These are phyloP conservation scores for Sprattus sprattus DNA, from an alignment of 2,113 vertebrate species.

Conservation along the genomic window DNA sequence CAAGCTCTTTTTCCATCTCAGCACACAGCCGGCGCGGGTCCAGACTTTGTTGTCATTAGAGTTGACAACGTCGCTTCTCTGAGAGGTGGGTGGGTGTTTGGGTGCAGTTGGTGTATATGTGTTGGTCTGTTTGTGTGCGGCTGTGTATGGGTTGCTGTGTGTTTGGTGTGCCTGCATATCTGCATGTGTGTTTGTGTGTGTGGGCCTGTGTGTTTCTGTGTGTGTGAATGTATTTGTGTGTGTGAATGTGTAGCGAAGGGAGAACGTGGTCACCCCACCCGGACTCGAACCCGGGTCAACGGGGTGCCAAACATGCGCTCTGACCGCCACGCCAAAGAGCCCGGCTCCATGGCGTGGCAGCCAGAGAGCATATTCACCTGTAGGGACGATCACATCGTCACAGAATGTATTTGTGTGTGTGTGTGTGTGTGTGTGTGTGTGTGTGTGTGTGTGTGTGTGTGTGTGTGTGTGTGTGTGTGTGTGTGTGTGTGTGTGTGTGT, in stretches of 20 bases:
- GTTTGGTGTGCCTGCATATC: too few species aligned
- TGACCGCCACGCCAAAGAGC: too few species aligned
- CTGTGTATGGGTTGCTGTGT: constrained; percentile 29
- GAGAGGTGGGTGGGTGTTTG: not conserved
- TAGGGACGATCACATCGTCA: too few species aligned
- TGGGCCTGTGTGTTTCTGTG: not conserved
- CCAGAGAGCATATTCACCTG: too few species aligned
- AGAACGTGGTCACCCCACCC: too few species aligned
- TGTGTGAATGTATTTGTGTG: not conserved
- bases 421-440: not conserved
- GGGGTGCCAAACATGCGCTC: too few species aligned
- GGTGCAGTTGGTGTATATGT: not conserved
- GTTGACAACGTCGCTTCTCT: not conserved
- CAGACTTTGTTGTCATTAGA: constrained; percentile 41
- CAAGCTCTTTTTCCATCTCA: constrained; percentile 53
- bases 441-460: too few species aligned
- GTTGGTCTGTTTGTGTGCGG: not conserved
- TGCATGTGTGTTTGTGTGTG: too few species aligned
- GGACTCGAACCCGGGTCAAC: too few species aligned
- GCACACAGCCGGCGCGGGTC: constrained; percentile 24
- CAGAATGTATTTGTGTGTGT: too few species aligned
- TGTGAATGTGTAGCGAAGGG: too few species aligned
- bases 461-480: not conserved
- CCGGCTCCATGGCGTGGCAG: too few species aligned
- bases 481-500: not conserved